Evolutionary conservation across 2,888 invertebrate species (phyloP).

Genomic region (Drosophila pullipes): DNA sequence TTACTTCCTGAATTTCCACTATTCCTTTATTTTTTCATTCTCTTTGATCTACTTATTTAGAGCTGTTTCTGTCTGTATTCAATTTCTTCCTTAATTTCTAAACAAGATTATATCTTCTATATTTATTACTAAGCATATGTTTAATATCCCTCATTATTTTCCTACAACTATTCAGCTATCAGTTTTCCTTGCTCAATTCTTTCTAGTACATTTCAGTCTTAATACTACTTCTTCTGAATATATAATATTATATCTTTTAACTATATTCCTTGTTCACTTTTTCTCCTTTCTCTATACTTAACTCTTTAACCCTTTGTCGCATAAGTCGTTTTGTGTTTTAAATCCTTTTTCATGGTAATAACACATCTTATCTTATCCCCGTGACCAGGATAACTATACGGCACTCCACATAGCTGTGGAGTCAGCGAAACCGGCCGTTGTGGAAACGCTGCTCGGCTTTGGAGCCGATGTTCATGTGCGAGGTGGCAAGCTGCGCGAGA

Average conservation of each 20-base stretch:
- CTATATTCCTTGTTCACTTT: constrained; percentile 2
- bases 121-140: background rate
- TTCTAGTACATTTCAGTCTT: background rate
- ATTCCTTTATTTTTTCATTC: too few relatives aligned
- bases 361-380: background rate
- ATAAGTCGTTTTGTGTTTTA: background rate
- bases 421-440: constrained; percentile 96
- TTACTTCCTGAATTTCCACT: background rate
- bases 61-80: background rate
- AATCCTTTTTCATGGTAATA: background rate
- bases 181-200: background rate
- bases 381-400: constrained; percentile 95
- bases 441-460: constrained; percentile 97
- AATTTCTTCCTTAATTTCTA: background rate
- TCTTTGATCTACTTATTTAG: background rate
- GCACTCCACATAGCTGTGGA: constrained; percentile 99
- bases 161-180: background rate
- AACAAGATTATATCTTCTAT: background rate
- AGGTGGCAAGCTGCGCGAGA: constrained; percentile 95
- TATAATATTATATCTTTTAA: constrained; percentile 3
- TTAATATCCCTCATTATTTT: background rate
- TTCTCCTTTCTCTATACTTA: background rate
- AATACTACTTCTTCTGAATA: background rate
- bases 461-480: constrained; percentile 99
- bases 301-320: background rate